Percentiles rank a stretch among this genome's conserved stretches.
Conservation (phyloP, 2,888 invertebrate species). For the Laspeyria flexula region DNA sequence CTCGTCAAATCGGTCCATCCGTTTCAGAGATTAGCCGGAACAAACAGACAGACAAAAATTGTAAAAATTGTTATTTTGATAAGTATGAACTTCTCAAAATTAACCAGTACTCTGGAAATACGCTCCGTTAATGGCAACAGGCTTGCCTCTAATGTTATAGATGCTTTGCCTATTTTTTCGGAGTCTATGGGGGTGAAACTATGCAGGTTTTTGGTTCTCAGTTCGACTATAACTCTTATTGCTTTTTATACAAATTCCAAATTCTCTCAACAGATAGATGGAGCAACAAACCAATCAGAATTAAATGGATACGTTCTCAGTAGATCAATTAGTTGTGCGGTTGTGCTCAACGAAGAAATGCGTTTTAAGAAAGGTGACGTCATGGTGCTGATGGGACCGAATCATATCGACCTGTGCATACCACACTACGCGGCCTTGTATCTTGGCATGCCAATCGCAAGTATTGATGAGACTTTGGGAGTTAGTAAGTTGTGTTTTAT, state of each 20-base stretch:
- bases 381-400: constrained; percentile 74
- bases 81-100: too few relatives aligned
- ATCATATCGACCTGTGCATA: constrained; percentile 69
- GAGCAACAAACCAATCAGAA: constrained; percentile 38
- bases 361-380: constrained; percentile 73
- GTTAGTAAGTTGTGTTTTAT: constrained; percentile 64
- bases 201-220: too few relatives aligned
- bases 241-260: not conserved
- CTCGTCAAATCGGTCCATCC: too few relatives aligned
- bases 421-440: constrained; percentile 77
- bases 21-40: too few relatives aligned
- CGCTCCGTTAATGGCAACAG: too few relatives aligned
- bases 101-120: too few relatives aligned
- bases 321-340: constrained; percentile 41
- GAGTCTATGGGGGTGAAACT: too few relatives aligned
- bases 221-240: too few relatives aligned
- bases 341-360: constrained; percentile 64
- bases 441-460: constrained; percentile 67
- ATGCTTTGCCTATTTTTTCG: too few relatives aligned
- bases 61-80: too few relatives aligned
- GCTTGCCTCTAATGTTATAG: too few relatives aligned
- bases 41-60: too few relatives aligned
- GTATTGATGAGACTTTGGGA: constrained; percentile 55
- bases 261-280: constrained; percentile 38
- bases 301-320: constrained; percentile 25